Conservation (phyloP, 2,888 invertebrate genomes). For the Acanthococcus lagerstroemiae region DNA sequence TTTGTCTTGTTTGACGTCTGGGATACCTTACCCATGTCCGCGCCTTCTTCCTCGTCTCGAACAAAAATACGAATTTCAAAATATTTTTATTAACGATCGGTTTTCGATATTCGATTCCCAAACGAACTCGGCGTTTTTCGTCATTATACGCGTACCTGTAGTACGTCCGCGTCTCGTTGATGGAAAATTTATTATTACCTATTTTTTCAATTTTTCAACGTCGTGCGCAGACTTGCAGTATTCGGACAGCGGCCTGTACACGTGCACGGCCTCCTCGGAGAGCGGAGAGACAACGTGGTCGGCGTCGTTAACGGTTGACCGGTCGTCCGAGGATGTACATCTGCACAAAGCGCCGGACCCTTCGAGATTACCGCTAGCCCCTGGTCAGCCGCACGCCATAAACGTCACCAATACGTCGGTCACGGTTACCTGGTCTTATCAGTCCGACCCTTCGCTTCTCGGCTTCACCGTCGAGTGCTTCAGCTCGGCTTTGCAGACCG, state of each 20-base stretch:
- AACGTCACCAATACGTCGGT: slow-evolving; percentile 42
- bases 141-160: no score
- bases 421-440: slow-evolving; percentile 40
- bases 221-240: slow-evolving; percentile 55
- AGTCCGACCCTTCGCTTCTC: slow-evolving; percentile 46
- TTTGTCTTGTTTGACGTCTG: no score
- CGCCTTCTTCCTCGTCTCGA: no score
- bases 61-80: no score
- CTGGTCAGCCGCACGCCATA: slow-evolving; percentile 44
- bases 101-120: no score
- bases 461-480: slow-evolving; percentile 71
- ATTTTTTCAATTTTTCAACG: background rate
- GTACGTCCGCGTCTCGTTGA: no score
- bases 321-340: slow-evolving; percentile 44
- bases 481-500: slow-evolving; percentile 62
- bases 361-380: slow-evolving; percentile 47
- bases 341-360: slow-evolving; percentile 46
- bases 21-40: no score
- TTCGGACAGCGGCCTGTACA: slow-evolving; percentile 66
- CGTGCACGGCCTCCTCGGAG: slow-evolving; percentile 71
- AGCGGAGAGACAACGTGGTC: slow-evolving; percentile 78
- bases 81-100: no score
- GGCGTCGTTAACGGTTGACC: slow-evolving; percentile 52
- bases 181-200: no score
- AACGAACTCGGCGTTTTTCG: no score